Evolutionary conservation across 2,113 vertebrate genomes (phyloP).

Genomic region (Peromyscus californicus): DNA sequence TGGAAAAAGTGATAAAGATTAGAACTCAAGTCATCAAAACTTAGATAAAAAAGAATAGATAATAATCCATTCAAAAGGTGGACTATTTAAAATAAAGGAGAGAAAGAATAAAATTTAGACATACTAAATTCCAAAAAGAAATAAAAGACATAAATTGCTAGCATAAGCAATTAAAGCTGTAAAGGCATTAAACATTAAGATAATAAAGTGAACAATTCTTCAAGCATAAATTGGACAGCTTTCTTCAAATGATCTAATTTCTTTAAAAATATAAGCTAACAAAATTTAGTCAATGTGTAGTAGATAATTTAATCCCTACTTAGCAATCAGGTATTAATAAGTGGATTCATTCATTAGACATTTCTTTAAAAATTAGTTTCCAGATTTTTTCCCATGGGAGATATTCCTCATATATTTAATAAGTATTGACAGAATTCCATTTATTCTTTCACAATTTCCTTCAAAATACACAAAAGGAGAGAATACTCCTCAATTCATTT

Average conservation of each 20-base stretch:
- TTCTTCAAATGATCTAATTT: not conserved
- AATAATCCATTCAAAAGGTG: not conserved
- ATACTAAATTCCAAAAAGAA: not conserved
- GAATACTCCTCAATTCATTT: not conserved
- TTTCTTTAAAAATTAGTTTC: not conserved
- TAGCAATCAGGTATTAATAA: not conserved
- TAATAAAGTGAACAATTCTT: not conserved
- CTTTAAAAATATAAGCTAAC: not conserved
- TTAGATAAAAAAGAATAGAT: not conserved
- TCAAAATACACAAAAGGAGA: not conserved
- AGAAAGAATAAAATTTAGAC: not conserved
- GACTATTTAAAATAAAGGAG: not conserved
- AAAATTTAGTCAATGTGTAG: not conserved
- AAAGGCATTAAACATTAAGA: not conserved
- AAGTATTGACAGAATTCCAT: not conserved
- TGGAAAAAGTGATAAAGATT: not conserved
- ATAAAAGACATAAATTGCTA: not conserved
- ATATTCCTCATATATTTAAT: not conserved
- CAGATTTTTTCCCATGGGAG: not conserved
- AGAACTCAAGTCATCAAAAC: not conserved
- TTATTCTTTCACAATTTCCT: not conserved
- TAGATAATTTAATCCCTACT: not conserved
- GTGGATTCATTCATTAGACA: not conserved
- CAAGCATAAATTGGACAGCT: not conserved
- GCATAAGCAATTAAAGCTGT: not conserved